Percentiles rank a stretch among this genome's conserved stretches.
These are phyloP conservation scores for Drosophila antonietae DNA, from an alignment of 2,888 invertebrate genomes.

Conservation along the genomic window DNA sequence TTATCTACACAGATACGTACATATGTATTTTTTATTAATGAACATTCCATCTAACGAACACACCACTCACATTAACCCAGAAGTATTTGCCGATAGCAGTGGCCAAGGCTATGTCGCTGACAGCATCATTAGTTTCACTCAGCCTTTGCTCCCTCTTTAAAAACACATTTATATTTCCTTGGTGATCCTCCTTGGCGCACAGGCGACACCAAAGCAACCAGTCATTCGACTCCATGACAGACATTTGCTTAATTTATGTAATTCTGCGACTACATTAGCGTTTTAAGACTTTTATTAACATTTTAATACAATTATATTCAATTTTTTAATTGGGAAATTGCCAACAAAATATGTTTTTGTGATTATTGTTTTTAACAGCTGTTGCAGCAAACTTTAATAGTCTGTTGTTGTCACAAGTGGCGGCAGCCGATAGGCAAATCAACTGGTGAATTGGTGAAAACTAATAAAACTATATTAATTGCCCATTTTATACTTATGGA, in stretches of 20 bases:
- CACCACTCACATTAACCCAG: conserved; percentile 73
- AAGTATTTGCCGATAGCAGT: conserved; percentile 81
- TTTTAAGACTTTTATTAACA: conserved; percentile 1
- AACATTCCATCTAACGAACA: neutral
- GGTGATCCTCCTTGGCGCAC: conserved; percentile 73
- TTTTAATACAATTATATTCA: neutral
- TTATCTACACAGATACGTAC: conserved; percentile 55
- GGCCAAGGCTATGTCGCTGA: conserved; percentile 59
- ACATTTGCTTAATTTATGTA: conserved; percentile 25
- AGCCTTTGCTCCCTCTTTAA: conserved; percentile 60
- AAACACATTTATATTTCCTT: conserved; percentile 73
- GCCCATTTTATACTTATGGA: neutral
- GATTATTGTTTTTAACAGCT: conserved; percentile 39
- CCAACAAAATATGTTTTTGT: conserved; percentile 22
- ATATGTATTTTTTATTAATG: neutral
- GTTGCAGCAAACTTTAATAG: conserved; percentile 11
- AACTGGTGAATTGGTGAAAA: neutral
- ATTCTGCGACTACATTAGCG: neutral
- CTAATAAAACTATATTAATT: neutral
- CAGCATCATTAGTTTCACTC: neutral
- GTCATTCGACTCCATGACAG: conserved; percentile 14
- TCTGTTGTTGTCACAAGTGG: conserved; percentile 4
- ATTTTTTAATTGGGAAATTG: conserved; percentile 15
- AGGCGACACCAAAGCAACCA: conserved; percentile 79
- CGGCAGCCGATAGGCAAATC: neutral